A percentile compares a stretch with the other conserved stretches of the same genome.
phyloP scores from a whole-genome alignment of 2,888 invertebrate genomes.

The Sclerodermus sp. region DNA sequence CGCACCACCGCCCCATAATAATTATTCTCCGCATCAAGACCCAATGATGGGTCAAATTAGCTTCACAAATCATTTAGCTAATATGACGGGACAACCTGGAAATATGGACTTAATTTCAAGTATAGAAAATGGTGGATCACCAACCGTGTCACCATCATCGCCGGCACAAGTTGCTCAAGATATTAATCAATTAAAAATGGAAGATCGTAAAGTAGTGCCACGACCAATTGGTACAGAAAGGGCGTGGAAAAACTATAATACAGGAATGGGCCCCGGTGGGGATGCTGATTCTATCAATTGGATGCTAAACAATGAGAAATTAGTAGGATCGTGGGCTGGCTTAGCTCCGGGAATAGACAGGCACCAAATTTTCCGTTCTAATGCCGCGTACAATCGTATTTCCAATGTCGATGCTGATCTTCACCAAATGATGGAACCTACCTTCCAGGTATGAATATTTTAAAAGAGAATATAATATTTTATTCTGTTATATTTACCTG shows the following conservation, averaged over 20 bases:
- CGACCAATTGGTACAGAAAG: conserved; percentile 84
- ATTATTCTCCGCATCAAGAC: conserved; percentile 47
- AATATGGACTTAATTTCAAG: conserved; percentile 50
- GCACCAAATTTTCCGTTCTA: conserved; percentile 49
- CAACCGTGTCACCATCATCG: conserved; percentile 59
- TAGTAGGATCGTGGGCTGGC: conserved; percentile 52
- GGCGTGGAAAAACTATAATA: conserved; percentile 66
- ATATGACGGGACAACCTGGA: conserved; percentile 38
- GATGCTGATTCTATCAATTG: conserved; percentile 56
- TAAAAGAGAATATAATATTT: not conserved
- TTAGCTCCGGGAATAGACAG: conserved; percentile 50
- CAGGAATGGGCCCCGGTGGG: conserved; percentile 46
- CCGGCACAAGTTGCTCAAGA: conserved; percentile 55
- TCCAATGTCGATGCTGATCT: conserved; percentile 56
- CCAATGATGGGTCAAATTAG: conserved; percentile 49
- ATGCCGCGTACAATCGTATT: conserved; percentile 47
- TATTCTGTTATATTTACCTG: too few species aligned
- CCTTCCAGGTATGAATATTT: conserved; percentile 52
- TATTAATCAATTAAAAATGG: conserved; percentile 52
- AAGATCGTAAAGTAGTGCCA: conserved; percentile 65
- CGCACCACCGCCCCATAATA: conserved; percentile 44
- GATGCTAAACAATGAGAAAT: conserved; percentile 57
- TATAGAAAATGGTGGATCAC: conserved; percentile 58
- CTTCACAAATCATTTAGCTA: conserved; percentile 47
- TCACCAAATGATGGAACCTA: conserved; percentile 59